Evolutionary conservation across 2,888 invertebrate genomes (phyloP).

Genomic region (Podabrus alpinus): DNA sequence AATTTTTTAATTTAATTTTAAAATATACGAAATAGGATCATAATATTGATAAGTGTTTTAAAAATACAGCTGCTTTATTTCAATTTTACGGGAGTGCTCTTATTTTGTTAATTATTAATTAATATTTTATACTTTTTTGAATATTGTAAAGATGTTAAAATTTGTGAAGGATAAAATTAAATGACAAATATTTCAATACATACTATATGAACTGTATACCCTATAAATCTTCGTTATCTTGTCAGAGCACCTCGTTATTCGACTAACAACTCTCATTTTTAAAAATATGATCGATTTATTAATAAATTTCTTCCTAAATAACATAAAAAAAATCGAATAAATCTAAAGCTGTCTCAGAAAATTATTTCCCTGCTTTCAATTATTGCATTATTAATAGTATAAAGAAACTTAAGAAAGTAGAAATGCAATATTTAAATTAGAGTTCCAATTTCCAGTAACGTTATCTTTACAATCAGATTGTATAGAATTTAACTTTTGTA

Average conservation of each 20-base stretch:
- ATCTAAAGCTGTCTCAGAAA: no score
- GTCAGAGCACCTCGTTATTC: conserved; percentile 6
- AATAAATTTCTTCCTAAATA: background rate
- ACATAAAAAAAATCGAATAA: background rate
- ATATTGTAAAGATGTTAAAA: background rate
- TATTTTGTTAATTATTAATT: background rate
- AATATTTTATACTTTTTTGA: background rate
- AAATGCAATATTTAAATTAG: background rate
- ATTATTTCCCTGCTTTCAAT: background rate
- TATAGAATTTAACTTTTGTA: background rate
- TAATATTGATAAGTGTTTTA: background rate
- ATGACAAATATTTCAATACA: background rate
- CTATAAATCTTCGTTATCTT: conserved; percentile 19
- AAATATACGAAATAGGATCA: background rate
- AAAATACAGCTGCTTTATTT: background rate
- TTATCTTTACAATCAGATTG: background rate
- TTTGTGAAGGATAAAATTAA: background rate
- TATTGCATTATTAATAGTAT: background rate
- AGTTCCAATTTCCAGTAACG: background rate
- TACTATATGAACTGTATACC: conserved; percentile 1
- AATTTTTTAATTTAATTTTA: background rate
- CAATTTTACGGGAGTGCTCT: background rate
- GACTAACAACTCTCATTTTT: conserved; percentile 3
- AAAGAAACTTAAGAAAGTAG: background rate
- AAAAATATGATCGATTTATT: conserved; percentile 4